Conservation (phyloP, 2,113 vertebrate species). For the Rhombomys opimus region DNA sequence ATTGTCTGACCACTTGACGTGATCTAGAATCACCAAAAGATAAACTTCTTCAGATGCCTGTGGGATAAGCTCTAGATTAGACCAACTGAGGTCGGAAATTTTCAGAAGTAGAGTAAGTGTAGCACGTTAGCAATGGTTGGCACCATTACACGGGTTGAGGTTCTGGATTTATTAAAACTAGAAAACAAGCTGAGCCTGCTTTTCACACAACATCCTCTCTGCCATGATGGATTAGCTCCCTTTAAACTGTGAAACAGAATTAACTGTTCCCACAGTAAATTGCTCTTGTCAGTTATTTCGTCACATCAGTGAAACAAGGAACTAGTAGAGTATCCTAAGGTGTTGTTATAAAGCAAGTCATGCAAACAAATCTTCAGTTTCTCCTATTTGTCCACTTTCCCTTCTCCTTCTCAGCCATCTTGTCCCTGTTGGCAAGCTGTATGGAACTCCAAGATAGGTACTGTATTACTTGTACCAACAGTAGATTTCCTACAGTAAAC, state of each 20-base stretch:
- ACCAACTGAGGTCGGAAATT: neutral
- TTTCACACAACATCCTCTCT: neutral
- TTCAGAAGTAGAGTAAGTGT: neutral
- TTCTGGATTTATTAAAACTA: neutral
- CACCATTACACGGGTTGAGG: neutral
- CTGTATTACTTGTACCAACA: neutral
- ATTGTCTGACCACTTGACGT: neutral
- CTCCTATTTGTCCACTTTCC: neutral
- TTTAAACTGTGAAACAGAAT: neutral
- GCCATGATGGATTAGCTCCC: neutral
- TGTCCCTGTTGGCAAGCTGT: neutral
- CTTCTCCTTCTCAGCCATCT: neutral
- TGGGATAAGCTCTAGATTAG: neutral
- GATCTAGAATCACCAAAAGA: neutral
- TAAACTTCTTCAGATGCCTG: neutral
- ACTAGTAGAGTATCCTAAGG: neutral
- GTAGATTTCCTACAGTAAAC: neutral
- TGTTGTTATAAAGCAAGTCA: neutral
- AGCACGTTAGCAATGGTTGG: neutral
- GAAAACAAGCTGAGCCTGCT: neutral
- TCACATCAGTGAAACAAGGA: neutral
- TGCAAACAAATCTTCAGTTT: neutral
- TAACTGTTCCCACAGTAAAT: neutral
- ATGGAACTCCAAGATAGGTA: neutral
- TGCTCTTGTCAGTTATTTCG: neutral